Evolutionary conservation across 2,113 vertebrate species (phyloP).

Genomic region (Ctenomys sociabilis): DNA sequence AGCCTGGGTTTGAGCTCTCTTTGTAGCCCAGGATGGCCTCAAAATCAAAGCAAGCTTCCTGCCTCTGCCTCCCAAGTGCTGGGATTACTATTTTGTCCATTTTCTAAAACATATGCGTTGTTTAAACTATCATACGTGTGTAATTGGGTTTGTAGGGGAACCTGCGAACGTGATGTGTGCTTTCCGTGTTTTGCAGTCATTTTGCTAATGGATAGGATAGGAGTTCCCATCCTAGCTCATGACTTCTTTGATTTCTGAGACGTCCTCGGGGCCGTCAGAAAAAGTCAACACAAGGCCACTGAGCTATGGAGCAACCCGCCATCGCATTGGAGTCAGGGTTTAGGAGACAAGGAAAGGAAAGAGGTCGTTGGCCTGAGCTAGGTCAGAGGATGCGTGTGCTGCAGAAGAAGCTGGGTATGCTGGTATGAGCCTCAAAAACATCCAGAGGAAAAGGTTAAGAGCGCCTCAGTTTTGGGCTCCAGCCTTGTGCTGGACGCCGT

Average conservation of each 20-base stretch:
- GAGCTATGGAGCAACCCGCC: neutral
- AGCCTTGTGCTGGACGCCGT: neutral
- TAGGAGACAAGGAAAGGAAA: neutral
- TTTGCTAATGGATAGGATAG: neutral
- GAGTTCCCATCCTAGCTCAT: neutral
- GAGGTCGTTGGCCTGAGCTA: neutral
- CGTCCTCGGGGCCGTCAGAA: neutral
- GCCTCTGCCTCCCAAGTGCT: neutral
- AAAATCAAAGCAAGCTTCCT: neutral
- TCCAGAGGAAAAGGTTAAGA: neutral
- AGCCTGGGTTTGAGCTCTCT: neutral
- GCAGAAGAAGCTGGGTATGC: neutral
- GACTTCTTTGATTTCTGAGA: neutral
- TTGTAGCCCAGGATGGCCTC: neutral
- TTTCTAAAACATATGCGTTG: neutral
- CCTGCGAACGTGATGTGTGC: too few species aligned
- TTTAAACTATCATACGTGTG: neutral
- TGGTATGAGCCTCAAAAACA: neutral
- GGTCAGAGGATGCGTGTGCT: neutral
- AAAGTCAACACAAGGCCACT: neutral
- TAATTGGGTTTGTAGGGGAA: neutral
- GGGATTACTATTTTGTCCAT: neutral
- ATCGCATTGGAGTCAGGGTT: too few species aligned
- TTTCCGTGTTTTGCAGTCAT: neutral
- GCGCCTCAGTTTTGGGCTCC: neutral